Percentiles rank a stretch among this genome's conserved stretches.
Conservation (phyloP, 2,888 invertebrate genomes). For the Prosopocoilus inquinatus region DNA sequence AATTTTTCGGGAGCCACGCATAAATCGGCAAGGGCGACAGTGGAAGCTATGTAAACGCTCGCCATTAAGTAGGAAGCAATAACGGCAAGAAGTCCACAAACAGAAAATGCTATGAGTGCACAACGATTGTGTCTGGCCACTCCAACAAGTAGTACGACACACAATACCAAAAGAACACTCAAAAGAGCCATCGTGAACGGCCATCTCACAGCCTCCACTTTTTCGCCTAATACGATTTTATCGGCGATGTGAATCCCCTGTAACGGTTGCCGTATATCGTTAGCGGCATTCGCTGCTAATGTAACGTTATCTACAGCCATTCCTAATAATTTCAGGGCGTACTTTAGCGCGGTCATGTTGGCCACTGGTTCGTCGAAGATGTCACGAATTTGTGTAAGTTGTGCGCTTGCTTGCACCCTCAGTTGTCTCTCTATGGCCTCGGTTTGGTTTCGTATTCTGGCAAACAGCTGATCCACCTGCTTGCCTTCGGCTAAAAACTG, state of each 20-base stretch:
- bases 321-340: constrained; percentile 67
- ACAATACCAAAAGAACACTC: constrained; percentile 80
- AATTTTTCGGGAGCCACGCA: constrained; percentile 66
- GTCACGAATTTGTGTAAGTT: constrained; percentile 70
- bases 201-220: constrained; percentile 76
- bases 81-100: constrained; percentile 81
- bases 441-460: constrained; percentile 80
- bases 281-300: constrained; percentile 71
- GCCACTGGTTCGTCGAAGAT: constrained; percentile 74
- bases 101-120: constrained; percentile 85
- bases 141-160: constrained; percentile 85
- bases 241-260: constrained; percentile 68
- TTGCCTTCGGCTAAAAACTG: constrained; percentile 77
- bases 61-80: constrained; percentile 87
- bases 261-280: constrained; percentile 60
- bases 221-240: constrained; percentile 61
- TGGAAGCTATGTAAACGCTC: constrained; percentile 82
- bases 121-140: constrained; percentile 86
- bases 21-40: constrained; percentile 71
- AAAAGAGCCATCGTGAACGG: constrained; percentile 86
- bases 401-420: constrained; percentile 56
- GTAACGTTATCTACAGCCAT: constrained; percentile 73
- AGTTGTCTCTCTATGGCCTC: constrained; percentile 73
- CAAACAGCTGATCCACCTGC: constrained; percentile 77
- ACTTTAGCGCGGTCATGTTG: constrained; percentile 74